Conservation (phyloP, 2,113 vertebrate genomes). For the Coreoperca whiteheadi region DNA sequence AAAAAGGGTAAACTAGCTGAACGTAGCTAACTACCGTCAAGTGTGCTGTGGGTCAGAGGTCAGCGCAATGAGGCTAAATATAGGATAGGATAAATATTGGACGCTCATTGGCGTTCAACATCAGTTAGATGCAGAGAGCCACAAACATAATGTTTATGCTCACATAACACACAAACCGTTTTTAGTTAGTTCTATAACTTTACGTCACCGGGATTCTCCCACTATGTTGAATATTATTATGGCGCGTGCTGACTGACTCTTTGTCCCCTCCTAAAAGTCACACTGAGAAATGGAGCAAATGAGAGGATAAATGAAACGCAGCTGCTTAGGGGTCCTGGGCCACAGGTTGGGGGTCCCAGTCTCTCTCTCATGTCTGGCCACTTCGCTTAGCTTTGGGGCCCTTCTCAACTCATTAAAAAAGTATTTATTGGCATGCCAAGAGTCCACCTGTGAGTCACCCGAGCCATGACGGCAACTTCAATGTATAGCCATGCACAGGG, state of each 20-base stretch:
- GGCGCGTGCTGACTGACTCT: slow-evolving; percentile 29
- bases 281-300: slow-evolving; percentile 63
- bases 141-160: slow-evolving; percentile 3
- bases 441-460: slow-evolving; percentile 68
- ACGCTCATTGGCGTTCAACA: not conserved
- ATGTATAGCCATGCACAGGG: slow-evolving; percentile 29
- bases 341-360: slow-evolving; percentile 47
- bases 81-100: not conserved
- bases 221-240: slow-evolving; percentile 46
- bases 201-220: not conserved
- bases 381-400: slow-evolving; percentile 50
- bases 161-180: not conserved
- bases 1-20: not conserved
- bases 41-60: slow-evolving; percentile 19
- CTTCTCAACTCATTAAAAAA: slow-evolving; percentile 60
- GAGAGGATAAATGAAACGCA: slow-evolving; percentile 68
- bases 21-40: not conserved
- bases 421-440: slow-evolving; percentile 65
- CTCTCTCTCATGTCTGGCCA: slow-evolving; percentile 46
- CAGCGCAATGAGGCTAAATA: not conserved
- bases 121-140: not conserved
- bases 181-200: not conserved
- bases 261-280: slow-evolving; percentile 55
- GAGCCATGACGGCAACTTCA: slow-evolving; percentile 47
- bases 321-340: slow-evolving; percentile 61